These are phyloP conservation scores for Danionella cerebrum DNA, from an alignment of 2,113 vertebrate genomes.

Conservation along the genomic window DNA sequence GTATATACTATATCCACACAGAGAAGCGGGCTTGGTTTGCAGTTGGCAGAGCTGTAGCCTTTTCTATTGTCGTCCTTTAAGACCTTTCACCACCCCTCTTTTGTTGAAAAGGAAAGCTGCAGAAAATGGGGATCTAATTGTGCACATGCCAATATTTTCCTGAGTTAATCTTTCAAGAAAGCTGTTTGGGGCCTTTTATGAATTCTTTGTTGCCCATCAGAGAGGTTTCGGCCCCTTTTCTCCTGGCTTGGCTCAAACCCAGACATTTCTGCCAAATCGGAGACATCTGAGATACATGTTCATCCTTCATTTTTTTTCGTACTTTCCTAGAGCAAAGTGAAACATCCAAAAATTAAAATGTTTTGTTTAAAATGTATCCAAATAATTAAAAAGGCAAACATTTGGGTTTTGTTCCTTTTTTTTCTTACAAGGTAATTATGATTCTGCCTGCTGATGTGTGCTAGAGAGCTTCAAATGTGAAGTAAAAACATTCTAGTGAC, in stretches of 20 bases:
- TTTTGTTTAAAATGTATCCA: constrained; percentile 40
- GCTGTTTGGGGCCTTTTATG: constrained; percentile 57
- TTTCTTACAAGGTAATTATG: constrained; percentile 63
- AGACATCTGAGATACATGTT: constrained; percentile 18
- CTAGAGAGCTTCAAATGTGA: constrained; percentile 84
- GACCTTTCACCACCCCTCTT: constrained; percentile 72
- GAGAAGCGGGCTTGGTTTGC: constrained; percentile 53
- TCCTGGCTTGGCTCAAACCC: neutral
- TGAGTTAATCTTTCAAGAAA: constrained; percentile 72
- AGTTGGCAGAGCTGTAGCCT: constrained; percentile 65
- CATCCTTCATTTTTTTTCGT: constrained; percentile 17
- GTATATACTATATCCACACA: constrained; percentile 70
- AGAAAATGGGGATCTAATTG: constrained; percentile 76
- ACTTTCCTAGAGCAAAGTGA: constrained; percentile 21
- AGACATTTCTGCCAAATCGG: constrained; percentile 10
- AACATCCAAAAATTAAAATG: constrained; percentile 29
- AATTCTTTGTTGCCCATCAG: constrained; percentile 20
- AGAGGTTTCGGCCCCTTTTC: constrained; percentile 9
- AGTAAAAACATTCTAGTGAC: constrained; percentile 78
- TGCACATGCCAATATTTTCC: constrained; percentile 82
- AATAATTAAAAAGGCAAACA: constrained; percentile 43
- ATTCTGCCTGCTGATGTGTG: constrained; percentile 84
- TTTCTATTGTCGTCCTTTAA: constrained; percentile 53
- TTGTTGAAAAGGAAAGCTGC: constrained; percentile 73
- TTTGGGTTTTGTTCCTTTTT: constrained; percentile 53